Evolutionary conservation across 92 coral and sea anemone genomes (phyloP), one percentile per base, ranked within the genome.

Genomic region (Heliopora coerulea): DNA sequence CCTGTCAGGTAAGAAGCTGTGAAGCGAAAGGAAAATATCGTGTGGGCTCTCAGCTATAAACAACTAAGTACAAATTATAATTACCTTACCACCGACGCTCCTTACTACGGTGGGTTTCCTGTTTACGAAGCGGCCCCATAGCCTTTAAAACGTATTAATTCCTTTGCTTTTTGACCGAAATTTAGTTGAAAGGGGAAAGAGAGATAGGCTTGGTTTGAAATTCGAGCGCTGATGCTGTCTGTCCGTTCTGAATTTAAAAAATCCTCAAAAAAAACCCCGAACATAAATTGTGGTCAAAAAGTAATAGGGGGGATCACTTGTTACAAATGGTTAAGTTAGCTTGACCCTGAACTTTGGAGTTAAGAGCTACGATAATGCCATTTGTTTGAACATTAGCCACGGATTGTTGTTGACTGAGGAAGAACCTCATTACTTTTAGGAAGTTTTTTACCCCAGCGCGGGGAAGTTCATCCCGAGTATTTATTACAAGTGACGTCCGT

Each of bases 261-360:
- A 46, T 6, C 2, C 52, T 2, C 7, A 15, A 46, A 46, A 8
- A n/a, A 46, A 46, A n/a, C n/a, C n/a, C n/a, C n/a, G n/a, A n/a
- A n/a, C n/a, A n/a, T n/a, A n/a, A n/a, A n/a, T n/a, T n/a, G n/a
- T n/a, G n/a, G n/a, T n/a, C n/a, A n/a, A n/a, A n/a, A n/a, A n/a
- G n/a, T n/a, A n/a, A n/a, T n/a, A 5, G 58, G 20, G 58, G 19
- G 19, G 58, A 50, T 50, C 46, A 27, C 50, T 46, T 49, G 59
- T 48, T 68, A 49, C 59, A 68, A 68, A 29, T 65, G 26, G 15
- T 39, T 50, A 5, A 12, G 75, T 68, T 50, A 68, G 59, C 75
- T 68, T 68, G 75, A 50, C 75, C 75, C 44, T 44, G 26, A 50
- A 23, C 26, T 23, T 5, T 50, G 3, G 58, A 4, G 42, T 37